Evolutionary conservation across 2,113 vertebrate genomes (phyloP), one percentile per base, ranked within the genome.

Genomic region (Corythornis cristatus): DNA sequence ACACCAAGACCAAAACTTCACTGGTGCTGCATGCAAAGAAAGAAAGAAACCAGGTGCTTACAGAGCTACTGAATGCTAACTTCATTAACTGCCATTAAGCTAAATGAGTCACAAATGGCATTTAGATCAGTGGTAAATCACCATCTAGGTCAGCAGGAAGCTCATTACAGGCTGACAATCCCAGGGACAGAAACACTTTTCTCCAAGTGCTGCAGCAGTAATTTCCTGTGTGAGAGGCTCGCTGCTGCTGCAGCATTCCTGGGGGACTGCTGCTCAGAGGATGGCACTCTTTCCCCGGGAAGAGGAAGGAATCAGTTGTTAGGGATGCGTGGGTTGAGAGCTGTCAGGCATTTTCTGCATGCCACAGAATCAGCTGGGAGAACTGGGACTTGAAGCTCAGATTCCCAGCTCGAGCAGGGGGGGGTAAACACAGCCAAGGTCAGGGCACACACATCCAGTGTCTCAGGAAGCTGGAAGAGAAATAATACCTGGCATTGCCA

Each of bases 281-380:
- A 98, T 98, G 97, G 95, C 94, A 95, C 96, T 97, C 95, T 98
- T 98, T 98, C 98, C 97, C 86, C 98, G 98, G 98, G 98, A 98
- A 98, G 98, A 98, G 98, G 98, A 98, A 98, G 97, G 97, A 97
- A 96, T 93, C 98, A 97, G 98, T 96, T 98, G 98, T 96, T 97
- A 88, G 70, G 96, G 93, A 91, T 95, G 97, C 83, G 97, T 97
- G 97, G 97, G 97, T 92, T 96, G 98, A 97, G 95, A 86, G 96
- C 95, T 95, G 94, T 89, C 42, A 12, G 94, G 97, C 97, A 98
- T 98, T 97, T 97, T 98, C 96, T 43, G 93, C 96, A 67, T 98
- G 96, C 97, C 93, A 10, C 81, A 37, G 94, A 91, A 97, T 98
- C 97, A 97, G 98, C 98, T 98, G 97, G 96, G 97, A 96, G 96